Percentiles rank a stretch among this genome's conserved stretches.
Conservation (phyloP, 2,888 invertebrate species). For the Euspilapteryx auroguttella region DNA sequence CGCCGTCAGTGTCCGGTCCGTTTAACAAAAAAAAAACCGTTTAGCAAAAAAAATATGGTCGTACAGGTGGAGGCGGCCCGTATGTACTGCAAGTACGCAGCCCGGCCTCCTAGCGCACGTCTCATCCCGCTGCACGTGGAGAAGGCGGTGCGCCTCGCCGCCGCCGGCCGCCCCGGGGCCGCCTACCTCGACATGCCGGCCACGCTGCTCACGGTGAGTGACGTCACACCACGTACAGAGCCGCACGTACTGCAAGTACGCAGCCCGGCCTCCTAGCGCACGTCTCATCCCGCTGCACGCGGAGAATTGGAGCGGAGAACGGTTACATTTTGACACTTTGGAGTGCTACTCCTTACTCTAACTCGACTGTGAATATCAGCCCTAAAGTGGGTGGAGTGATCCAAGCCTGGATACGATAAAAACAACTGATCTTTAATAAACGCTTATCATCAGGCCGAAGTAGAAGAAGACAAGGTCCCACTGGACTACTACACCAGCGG, state of each 20-base stretch:
- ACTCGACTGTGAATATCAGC: too few relatives aligned
- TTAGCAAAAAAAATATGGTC: too few relatives aligned
- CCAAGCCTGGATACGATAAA: too few relatives aligned
- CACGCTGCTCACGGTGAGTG: conserved; percentile 66
- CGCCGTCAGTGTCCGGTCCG: too few relatives aligned
- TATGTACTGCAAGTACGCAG: conserved; percentile 90
- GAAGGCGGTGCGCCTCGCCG: conserved; percentile 82
- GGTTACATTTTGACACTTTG: too few relatives aligned
- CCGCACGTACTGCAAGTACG: conserved; percentile 89
- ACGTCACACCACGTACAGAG: conserved; percentile 24
- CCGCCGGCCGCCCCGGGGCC: conserved; percentile 88
- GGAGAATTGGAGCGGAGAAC: conserved; percentile 63
- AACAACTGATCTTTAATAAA: too few relatives aligned
- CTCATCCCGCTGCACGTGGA: conserved; percentile 90
- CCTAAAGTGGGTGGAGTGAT: neutral
- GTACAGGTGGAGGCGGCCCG: conserved; percentile 81
- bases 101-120: conserved; percentile 78
- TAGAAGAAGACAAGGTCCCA: conserved; percentile 38
- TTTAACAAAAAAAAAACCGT: too few relatives aligned
- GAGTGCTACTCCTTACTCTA: too few relatives aligned
- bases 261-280: conserved; percentile 83
- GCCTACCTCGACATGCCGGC: conserved; percentile 92
- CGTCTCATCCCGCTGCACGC: conserved; percentile 85
- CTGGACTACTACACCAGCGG: conserved; percentile 52
- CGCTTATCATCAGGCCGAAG: conserved; percentile 25